phyloP scores from a whole-genome alignment of 1,140 invertebrate species.

The Dryas iulia region DNA sequence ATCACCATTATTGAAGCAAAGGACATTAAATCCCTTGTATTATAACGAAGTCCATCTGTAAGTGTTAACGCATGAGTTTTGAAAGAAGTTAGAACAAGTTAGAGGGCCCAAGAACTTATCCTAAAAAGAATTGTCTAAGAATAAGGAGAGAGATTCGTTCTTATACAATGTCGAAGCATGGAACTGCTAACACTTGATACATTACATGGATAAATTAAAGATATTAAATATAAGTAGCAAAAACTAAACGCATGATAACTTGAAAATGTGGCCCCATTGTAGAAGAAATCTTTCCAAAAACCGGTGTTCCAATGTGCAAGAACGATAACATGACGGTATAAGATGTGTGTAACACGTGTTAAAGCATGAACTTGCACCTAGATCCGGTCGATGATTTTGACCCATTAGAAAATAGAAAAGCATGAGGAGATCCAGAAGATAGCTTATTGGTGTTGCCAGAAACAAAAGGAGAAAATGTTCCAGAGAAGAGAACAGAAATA shows the following conservation, averaged over 20 bases:
- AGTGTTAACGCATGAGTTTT: slow-evolving; percentile 44
- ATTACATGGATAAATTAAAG: neutral
- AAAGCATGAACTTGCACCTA: slow-evolving; percentile 3
- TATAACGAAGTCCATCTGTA: slow-evolving; percentile 32
- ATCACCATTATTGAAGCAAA: slow-evolving; percentile 34
- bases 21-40: slow-evolving; percentile 29
- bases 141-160: slow-evolving; percentile 1
- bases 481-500: neutral
- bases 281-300: neutral
- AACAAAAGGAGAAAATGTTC: neutral
- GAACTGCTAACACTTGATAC: neutral
- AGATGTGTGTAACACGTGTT: slow-evolving; percentile 3
- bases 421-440: slow-evolving; percentile 18
- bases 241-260: slow-evolving; percentile 10
- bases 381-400: neutral
- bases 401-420: slow-evolving; percentile 10
- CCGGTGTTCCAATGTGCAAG: neutral
- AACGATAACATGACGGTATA: neutral
- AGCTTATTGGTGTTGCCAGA: slow-evolving; percentile 7
- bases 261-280: neutral
- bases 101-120: slow-evolving; percentile 13
- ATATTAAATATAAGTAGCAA: neutral
- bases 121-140: neutral
- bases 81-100: slow-evolving; percentile 15
- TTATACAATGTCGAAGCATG: slow-evolving; percentile 23